Evolutionary conservation across 2,797 vertebrate genomes (phyloP), one percentile per base, ranked within the genome.

Genomic region (Vireo griseus): DNA sequence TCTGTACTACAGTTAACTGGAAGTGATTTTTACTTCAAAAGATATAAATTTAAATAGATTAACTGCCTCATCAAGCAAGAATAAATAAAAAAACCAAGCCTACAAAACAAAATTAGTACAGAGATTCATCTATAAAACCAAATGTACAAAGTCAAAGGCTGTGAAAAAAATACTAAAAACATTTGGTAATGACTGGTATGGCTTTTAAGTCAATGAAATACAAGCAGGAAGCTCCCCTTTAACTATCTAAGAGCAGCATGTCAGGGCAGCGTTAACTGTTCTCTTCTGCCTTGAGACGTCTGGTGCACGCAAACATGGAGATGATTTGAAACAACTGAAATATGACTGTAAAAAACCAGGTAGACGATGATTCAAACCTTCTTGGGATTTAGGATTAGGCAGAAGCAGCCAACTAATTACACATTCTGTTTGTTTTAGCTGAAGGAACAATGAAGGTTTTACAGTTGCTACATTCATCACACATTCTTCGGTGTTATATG

Each of bases 391-490:
- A 92, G 75, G 84, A 97, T 86, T 81, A 96, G 44, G 81, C 45
- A 52, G 71, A 96, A 93, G 74, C 74, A 93, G 94, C 65, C 94
- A 94, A 96, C 87, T 94, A 95, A 97, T 94, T 95, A 90, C 52
- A 50, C 69, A 44, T 87, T 81, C 45, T 95, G 68, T 92, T 95
- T 95, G 67, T 51, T 94, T 94, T 72, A 92, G 75, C 88, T 91
- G 71, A 66, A 78, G 76, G 67, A 91, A 94, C 94, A 96, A 93
- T 58, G 81, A 93, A 77, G 50, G 90, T 86, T 96, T 85, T 95
- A 90, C 73, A 85, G 80, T 92, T 77, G 83, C 66, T 93, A 90
- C 92, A 88, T 58, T 68, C 92, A 96, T 91, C 88, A 93, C 62
- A 75, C 82, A 88, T 90, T 96, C 93, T 95, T 95, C 92, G 95